Evolutionary conservation across 37 sponge, comb jelly and placozoan genomes (phyloP), one percentile per base, ranked within the genome.

Genomic region (Aphrocallistes beatrix): DNA sequence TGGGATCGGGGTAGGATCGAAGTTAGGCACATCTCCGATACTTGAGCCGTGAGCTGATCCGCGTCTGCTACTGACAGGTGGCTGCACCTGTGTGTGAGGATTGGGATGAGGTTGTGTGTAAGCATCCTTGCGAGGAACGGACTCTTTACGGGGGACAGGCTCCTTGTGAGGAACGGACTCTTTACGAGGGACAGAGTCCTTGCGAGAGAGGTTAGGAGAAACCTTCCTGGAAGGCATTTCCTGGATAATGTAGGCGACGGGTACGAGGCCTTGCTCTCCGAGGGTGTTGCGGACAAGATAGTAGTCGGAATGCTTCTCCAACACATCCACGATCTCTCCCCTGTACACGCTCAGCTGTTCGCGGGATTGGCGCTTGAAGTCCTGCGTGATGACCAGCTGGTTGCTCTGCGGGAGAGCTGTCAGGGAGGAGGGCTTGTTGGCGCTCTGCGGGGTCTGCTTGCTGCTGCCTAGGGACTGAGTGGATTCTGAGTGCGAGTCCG

Each of bases 301-400:
- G 75, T 19, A 21, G 34, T 60, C 75, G 3, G 75, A 6, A 8
- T 30, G 10, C 75, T 60, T 60, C 75, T 60, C 75, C 21, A 60
- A 60, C 75, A 60, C 75, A 30, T 60, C 75, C 34, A 60, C 75
- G n/a, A 60, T 28, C 75, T 60, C 75, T 60, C 75, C 75, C n/a
- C 75, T 21, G 34, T 60, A 60, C 75, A 60, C 75, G n/a, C 75
- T 60, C 75, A 60, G 75, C 21, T 60, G 75, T 60, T 60, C 75
- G 28, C n/a, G 10, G n/a, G 75, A 60, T 13, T 30, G 8, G 6
- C 75, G 10, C 75, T 60, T 60, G 75, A 25, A 60, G 75, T 60
- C 75, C 75, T 60, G 75, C 34, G 8, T 3, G 3, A 60, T 13
- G 8, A 60, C n/a, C 34, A 60, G 34, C 75, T 60, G 75, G 34